Conservation (phyloP, 2,113 vertebrate genomes). For the Pollachius pollachius region DNA sequence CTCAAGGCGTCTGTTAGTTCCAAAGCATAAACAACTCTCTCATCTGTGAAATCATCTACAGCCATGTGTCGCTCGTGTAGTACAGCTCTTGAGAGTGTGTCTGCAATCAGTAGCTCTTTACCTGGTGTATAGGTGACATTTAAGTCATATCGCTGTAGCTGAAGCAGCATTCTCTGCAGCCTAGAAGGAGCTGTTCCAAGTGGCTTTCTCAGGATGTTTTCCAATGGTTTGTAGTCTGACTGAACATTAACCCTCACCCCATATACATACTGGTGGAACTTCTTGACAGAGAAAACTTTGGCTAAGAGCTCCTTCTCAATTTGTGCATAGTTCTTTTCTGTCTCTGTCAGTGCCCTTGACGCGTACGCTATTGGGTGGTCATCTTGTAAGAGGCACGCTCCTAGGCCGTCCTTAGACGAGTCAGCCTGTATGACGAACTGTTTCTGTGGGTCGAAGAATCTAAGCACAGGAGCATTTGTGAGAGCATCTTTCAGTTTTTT, state of each 20-base stretch:
- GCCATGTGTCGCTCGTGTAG: too few species aligned
- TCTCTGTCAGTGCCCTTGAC: slow-evolving; percentile 2
- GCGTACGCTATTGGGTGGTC: background rate
- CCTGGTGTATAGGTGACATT: too few species aligned
- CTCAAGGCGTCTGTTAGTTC: too few species aligned
- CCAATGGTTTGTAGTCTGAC: slow-evolving; percentile 10
- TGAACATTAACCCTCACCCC: background rate
- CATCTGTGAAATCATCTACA: too few species aligned
- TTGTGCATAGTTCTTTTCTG: slow-evolving; percentile 14
- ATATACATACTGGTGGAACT: slow-evolving; percentile 12
- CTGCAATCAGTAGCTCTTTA: too few species aligned
- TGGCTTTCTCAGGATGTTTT: too few species aligned
- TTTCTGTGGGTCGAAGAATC: slow-evolving; percentile 23
- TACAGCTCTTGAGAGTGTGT: too few species aligned
- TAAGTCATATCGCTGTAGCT: too few species aligned
- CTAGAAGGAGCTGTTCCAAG: slow-evolving; percentile 16
- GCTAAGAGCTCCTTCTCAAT: slow-evolving; percentile 22
- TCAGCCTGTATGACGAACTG: slow-evolving; percentile 19
- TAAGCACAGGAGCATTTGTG: slow-evolving; percentile 5
- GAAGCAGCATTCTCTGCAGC: slow-evolving; percentile 4
- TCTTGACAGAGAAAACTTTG: slow-evolving; percentile 10
- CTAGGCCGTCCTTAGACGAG: too few species aligned
- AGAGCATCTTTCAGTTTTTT: slow-evolving; percentile 18
- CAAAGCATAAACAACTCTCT: too few species aligned
- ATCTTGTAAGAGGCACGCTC: too few species aligned